Evolutionary conservation across 2,797 vertebrate genomes (phyloP).

Genomic region (Intellagama lesueurii): DNA sequence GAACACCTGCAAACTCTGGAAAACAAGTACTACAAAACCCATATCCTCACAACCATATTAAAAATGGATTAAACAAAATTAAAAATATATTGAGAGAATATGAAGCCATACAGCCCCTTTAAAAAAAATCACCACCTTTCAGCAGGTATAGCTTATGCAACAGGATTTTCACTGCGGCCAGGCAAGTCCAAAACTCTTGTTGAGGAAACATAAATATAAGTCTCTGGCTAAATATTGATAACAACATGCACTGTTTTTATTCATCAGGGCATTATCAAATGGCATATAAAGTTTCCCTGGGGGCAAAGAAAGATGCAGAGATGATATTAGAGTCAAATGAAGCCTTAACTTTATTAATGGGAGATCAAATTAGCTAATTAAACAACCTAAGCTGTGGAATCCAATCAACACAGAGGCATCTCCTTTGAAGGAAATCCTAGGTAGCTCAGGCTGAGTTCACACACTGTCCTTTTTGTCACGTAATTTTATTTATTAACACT

Average conservation of each 20-base stretch:
- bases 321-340: background rate
- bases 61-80: no score
- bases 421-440: background rate
- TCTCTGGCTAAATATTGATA: background rate
- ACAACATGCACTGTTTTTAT: background rate
- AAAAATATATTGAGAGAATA: no score
- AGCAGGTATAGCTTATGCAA: no score
- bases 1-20: no score
- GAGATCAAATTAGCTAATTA: background rate
- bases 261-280: background rate
- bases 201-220: background rate
- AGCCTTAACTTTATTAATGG: constrained; percentile 8
- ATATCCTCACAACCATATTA: no score
- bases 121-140: no score
- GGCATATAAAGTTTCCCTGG: background rate
- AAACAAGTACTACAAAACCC: no score
- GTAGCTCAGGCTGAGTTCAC: background rate
- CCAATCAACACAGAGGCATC: background rate
- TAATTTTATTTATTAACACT: no score
- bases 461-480: background rate
- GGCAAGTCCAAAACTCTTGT: no score
- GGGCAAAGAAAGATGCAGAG: background rate
- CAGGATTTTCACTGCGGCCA: no score
- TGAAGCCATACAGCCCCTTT: no score
- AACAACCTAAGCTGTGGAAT: background rate